phyloP scores from a whole-genome alignment of 1,140 invertebrate species.

The Bombyx mandarina region DNA sequence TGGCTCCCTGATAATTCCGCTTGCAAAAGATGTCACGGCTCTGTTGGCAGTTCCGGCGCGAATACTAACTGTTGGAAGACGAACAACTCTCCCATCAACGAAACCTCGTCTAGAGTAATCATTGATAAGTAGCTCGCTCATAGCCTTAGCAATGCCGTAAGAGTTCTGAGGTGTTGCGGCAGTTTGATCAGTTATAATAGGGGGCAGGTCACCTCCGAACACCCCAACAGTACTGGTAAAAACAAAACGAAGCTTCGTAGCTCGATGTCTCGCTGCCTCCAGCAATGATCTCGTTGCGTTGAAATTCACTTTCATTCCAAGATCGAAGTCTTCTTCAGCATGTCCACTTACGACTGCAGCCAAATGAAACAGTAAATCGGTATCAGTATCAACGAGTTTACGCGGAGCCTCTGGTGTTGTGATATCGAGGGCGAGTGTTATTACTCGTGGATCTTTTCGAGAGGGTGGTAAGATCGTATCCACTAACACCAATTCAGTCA shows the following conservation, averaged over 20 bases:
- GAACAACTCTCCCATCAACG: conserved; percentile 33
- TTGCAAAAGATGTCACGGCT: conserved; percentile 50
- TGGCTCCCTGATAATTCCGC: conserved; percentile 53
- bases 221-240: conserved; percentile 45
- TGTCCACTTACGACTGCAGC: conserved; percentile 52
- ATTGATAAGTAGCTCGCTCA: conserved; percentile 48
- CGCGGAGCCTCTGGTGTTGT: conserved; percentile 16
- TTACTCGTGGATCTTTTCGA: conserved; percentile 21
- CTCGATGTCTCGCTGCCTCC: conserved; percentile 25
- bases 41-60: conserved; percentile 36
- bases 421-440: conserved; percentile 23
- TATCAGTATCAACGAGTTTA: conserved; percentile 16
- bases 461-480: conserved; percentile 18
- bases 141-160: conserved; percentile 47
- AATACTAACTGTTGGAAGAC: conserved; percentile 48
- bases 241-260: conserved; percentile 28
- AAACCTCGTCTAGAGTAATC: conserved; percentile 46
- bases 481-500: conserved; percentile 27
- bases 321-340: conserved; percentile 49
- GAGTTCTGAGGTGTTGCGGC: conserved; percentile 41
- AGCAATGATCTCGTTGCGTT: conserved; percentile 41
- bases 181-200: conserved; percentile 27
- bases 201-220: conserved; percentile 42
- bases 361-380: conserved; percentile 40
- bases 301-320: conserved; percentile 45